phyloP scores from a whole-genome alignment of 2,797 vertebrate genomes.

The Siniperca undulata region DNA sequence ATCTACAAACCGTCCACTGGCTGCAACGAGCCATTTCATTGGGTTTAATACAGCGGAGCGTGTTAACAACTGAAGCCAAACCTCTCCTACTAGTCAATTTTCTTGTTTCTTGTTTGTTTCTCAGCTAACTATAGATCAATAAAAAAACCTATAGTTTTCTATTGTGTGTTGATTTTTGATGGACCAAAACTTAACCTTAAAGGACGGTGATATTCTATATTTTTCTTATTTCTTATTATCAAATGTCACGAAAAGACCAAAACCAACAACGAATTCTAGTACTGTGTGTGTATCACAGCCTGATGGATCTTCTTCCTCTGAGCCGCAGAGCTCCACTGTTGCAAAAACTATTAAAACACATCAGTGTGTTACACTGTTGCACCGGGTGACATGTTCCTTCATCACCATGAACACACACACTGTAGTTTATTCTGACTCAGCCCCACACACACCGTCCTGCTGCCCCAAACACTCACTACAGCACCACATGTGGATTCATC shows the following conservation, averaged over 20 bases:
- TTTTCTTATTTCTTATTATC: background rate
- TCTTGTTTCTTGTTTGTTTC: background rate
- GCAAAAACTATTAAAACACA: too few relatives aligned
- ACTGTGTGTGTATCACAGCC: too few relatives aligned
- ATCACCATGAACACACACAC: too few relatives aligned
- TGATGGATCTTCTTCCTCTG: too few relatives aligned
- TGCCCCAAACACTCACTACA: background rate
- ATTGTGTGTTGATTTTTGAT: background rate
- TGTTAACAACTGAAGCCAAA: slow-evolving; percentile 59
- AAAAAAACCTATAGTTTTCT: background rate
- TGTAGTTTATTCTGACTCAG: too few relatives aligned
- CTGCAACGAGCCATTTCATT: slow-evolving; percentile 76
- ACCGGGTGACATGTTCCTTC: too few relatives aligned
- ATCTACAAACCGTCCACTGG: slow-evolving; percentile 47
- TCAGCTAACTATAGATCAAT: background rate
- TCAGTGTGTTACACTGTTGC: too few relatives aligned
- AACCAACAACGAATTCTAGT: background rate
- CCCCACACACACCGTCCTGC: background rate
- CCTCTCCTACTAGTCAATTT: background rate
- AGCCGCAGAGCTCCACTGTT: too few relatives aligned
- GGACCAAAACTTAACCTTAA: background rate
- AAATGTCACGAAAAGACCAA: background rate
- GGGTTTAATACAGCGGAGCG: slow-evolving; percentile 75
- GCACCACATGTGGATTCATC: background rate
- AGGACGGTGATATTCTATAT: background rate